These are phyloP conservation scores for Unio delphinus DNA, from an alignment of 2,888 invertebrate genomes.

Conservation along the genomic window DNA sequence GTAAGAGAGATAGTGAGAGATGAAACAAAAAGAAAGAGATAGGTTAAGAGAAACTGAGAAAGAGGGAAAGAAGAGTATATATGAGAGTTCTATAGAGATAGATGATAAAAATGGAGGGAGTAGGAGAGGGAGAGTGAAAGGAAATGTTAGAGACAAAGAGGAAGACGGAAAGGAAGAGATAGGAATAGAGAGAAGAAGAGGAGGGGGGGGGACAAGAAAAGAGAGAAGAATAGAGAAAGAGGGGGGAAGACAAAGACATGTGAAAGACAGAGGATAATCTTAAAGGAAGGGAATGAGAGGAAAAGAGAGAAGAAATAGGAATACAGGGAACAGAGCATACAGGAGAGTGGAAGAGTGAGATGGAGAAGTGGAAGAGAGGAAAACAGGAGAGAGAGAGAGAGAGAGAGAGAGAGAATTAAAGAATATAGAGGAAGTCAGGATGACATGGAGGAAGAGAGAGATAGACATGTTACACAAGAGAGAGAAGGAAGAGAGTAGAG, in stretches of 20 bases:
- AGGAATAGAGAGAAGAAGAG: not conserved
- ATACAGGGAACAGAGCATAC: too few species aligned
- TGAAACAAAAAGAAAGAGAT: too few species aligned
- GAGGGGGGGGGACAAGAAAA: not conserved
- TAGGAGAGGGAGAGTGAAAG: not conserved
- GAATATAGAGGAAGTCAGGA: not conserved
- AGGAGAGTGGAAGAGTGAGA: not conserved
- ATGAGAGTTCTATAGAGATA: too few species aligned
- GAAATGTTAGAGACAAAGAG: not conserved
- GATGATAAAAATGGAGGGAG: not conserved
- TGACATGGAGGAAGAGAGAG: not conserved
- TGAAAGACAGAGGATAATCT: not conserved
- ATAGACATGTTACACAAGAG: not conserved
- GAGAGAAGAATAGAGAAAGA: not conserved
- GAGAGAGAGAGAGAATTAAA: not conserved
- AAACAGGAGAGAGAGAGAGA: not conserved
- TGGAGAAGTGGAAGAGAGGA: not conserved
- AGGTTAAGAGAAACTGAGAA: too few species aligned
- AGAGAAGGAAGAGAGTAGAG: not conserved
- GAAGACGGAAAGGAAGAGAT: too few species aligned
- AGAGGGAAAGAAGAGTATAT: too few species aligned
- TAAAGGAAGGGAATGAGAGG: too few species aligned
- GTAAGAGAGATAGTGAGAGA: too few species aligned
- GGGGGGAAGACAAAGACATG: not conserved
- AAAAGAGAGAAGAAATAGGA: too few species aligned